Evolutionary conservation across 2,113 vertebrate genomes (phyloP).

Genomic region (Nothoprocta pentlandii): DNA sequence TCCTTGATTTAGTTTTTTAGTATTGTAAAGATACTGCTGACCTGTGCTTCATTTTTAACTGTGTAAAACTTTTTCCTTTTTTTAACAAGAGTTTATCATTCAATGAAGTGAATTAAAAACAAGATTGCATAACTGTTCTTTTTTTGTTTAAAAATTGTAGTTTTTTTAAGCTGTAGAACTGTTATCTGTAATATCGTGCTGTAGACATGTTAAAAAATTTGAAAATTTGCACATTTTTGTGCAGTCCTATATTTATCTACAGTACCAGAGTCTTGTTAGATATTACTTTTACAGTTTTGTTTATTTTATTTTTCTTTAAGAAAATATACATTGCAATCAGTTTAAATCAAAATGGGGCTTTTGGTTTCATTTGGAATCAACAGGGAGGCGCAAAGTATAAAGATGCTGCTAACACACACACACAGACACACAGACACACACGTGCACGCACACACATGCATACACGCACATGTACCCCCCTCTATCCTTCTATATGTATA

Average conservation of each 20-base stretch:
- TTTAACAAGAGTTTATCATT: constrained; percentile 90
- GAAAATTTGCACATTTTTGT: constrained; percentile 86
- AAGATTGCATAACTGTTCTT: constrained; percentile 85
- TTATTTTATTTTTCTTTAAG: constrained; percentile 75
- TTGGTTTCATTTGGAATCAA: constrained; percentile 92
- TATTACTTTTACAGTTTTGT: constrained; percentile 74
- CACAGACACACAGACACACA: constrained; percentile 71
- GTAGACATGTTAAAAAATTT: constrained; percentile 84
- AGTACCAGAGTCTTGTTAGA: constrained; percentile 80
- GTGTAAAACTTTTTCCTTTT: constrained; percentile 91
- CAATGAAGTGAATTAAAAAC: constrained; percentile 85
- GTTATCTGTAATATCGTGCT: constrained; percentile 88
- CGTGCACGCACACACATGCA: constrained; percentile 76
- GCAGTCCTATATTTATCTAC: constrained; percentile 82
- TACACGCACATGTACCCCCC: constrained; percentile 82
- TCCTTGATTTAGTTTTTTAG: constrained; percentile 98
- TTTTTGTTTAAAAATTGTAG: constrained; percentile 81
- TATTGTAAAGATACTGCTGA: constrained; percentile 98
- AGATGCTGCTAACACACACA: constrained; percentile 93
- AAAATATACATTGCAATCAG: constrained; percentile 80
- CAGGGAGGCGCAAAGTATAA: constrained; percentile 99
- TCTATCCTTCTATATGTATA: constrained; percentile 72
- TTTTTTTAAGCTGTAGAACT: constrained; percentile 92
- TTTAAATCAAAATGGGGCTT: constrained; percentile 82
- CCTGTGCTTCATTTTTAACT: constrained; percentile 96